A percentile compares a stretch with the other conserved stretches of the same genome.
These are phyloP conservation scores for Notolabrus celidotus DNA, from an alignment of 2,797 vertebrate genomes.

Conservation along the genomic window DNA sequence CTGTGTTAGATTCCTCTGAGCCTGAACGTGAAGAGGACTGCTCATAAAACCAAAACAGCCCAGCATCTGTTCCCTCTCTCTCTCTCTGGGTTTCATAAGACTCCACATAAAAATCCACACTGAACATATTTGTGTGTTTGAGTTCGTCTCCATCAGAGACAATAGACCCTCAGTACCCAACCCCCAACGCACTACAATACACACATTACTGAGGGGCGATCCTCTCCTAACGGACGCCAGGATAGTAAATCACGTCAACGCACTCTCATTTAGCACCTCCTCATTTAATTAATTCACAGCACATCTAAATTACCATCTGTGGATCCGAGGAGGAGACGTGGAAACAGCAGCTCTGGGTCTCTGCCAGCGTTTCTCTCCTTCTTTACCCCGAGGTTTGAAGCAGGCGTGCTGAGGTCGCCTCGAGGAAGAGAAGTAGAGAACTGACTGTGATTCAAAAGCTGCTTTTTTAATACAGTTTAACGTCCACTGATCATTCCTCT, in stretches of 20 bases:
- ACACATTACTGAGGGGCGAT: slow-evolving; percentile 33
- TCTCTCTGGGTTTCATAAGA: background rate
- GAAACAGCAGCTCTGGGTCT: slow-evolving; percentile 33
- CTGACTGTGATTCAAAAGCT: slow-evolving; percentile 38
- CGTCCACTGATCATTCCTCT: slow-evolving; percentile 9
- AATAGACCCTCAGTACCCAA: slow-evolving; percentile 24
- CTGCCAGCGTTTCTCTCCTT: slow-evolving; percentile 15
- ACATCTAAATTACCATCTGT: slow-evolving; percentile 67
- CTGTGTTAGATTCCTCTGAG: slow-evolving; percentile 1
- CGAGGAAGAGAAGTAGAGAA: slow-evolving; percentile 40
- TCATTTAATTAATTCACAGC: slow-evolving; percentile 66
- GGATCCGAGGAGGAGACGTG: slow-evolving; percentile 40
- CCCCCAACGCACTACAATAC: slow-evolving; percentile 42
- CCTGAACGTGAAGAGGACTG: background rate
- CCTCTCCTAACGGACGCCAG: slow-evolving; percentile 53
- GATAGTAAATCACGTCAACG: slow-evolving; percentile 67
- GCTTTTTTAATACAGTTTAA: slow-evolving; percentile 11
- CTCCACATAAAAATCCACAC: background rate
- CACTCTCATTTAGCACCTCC: slow-evolving; percentile 53
- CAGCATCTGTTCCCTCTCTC: background rate
- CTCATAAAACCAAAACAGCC: background rate
- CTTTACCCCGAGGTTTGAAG: slow-evolving; percentile 20
- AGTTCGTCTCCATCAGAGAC: slow-evolving; percentile 5
- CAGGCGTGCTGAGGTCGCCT: slow-evolving; percentile 35
- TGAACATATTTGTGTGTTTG: background rate